Base-by-base conservation (phyloP, 2,113 vertebrate genomes). In the Halichoeres trimaculatus region DNA sequence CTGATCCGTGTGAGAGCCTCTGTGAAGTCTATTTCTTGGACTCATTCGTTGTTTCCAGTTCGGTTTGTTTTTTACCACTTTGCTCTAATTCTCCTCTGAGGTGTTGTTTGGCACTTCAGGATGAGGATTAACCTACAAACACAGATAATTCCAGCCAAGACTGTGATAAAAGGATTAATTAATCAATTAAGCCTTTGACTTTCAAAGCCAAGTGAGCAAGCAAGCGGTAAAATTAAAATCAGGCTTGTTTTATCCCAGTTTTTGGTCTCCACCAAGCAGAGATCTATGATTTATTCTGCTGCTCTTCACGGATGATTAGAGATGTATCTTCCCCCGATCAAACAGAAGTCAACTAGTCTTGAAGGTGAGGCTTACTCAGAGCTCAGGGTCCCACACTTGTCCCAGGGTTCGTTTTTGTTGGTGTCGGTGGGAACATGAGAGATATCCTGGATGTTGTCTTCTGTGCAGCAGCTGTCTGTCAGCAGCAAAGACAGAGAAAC, bases 381-480 rank as follows among this genome's bases (percentile, higher is more conserved):
- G 70, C 92, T 96, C 30, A 92, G 89, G 2, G 58, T 36, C 0
- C 92, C 93, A 78, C 95, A 96, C 56, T 74, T 90, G 71, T 94
- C 91, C 91, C 94, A 95, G 11, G 75, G 86, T 43, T 90, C 69
- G 20, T 90, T 91, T 43, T 89, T 87, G 53, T 85, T 88, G 73
- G 34, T 61, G 2, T 22, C 58, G 36, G 91, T 78, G 63, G 89
- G 87, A 47, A 70, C 74, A 35, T 90, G 75, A 17, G 60, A 62
- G 19, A 94, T 76, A 45, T 93, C 93, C 76, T 86, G 83, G 58
- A 89, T 78, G 65, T 91, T 60, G 6, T 85, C 83, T 9, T 88
- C 80, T 1, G 91, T 88, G 74, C 94, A 95, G 62, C 94, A 95
- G 60, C 92, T 86, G 38, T 90, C 92, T 94, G 85, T 80, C 34